phyloP scores from a whole-genome alignment of 2,888 invertebrate species.

The Clanis bilineata region DNA sequence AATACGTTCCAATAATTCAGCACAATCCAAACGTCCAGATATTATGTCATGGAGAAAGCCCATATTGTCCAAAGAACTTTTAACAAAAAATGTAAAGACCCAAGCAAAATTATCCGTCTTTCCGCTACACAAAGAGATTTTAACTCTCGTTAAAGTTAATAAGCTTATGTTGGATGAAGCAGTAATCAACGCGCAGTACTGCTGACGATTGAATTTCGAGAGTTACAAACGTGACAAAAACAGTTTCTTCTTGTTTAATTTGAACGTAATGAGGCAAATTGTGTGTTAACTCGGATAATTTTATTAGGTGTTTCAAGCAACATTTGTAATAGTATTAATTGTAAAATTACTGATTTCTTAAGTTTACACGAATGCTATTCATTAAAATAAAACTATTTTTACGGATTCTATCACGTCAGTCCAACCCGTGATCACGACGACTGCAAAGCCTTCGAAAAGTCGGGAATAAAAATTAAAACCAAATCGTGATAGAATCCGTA shows the following conservation, averaged over 20 bases:
- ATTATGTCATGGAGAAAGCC: no score
- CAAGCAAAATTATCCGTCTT: conserved; percentile 11
- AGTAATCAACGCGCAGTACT: conserved; percentile 27
- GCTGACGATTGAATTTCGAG: conserved; percentile 8
- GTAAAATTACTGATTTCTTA: no score
- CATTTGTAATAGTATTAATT: not conserved
- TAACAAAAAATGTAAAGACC: conserved; percentile 10
- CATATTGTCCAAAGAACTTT: not conserved
- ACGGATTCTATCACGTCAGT: no score
- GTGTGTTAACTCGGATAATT: not conserved
- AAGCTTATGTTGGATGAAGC: conserved; percentile 31
- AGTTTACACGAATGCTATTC: no score
- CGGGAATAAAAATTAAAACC: no score
- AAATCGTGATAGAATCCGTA: no score
- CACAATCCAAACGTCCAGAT: no score
- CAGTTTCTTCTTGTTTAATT: conserved; percentile 4
- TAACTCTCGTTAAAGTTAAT: conserved; percentile 27
- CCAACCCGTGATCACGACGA: no score
- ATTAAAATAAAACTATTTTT: no score
- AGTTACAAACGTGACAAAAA: conserved; percentile 4
- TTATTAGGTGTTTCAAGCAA: not conserved
- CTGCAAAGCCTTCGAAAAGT: no score
- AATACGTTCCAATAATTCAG: no score
- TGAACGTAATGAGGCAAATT: not conserved
- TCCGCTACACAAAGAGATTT: conserved; percentile 9